Percentiles rank a stretch among this genome's conserved stretches.
Evolutionary conservation across 1,140 invertebrate genomes (phyloP).

Genomic region (Drosophila kepulauana): DNA sequence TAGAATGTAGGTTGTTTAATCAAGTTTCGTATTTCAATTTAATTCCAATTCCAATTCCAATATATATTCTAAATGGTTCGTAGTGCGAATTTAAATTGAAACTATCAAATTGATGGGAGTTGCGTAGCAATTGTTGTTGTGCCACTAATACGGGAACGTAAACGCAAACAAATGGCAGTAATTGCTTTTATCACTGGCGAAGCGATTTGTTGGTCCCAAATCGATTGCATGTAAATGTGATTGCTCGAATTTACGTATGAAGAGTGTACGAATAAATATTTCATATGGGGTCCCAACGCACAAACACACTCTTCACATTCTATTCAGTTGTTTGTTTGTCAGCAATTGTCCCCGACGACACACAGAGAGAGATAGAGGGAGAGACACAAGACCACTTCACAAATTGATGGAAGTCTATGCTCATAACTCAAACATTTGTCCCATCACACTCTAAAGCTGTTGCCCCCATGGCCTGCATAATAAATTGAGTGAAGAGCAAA

Average conservation of each 20-base stretch:
- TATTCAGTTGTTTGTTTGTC: constrained; percentile 30
- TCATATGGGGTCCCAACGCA: constrained; percentile 2
- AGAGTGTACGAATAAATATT: constrained; percentile 33
- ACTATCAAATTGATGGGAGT: constrained; percentile 14
- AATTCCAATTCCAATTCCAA: background rate
- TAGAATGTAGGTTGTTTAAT: background rate
- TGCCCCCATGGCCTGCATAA: background rate
- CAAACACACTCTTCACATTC: constrained; percentile 6
- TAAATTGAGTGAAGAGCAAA: background rate
- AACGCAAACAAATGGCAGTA: constrained; percentile 25
- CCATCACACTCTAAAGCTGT: background rate
- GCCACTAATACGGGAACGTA: background rate
- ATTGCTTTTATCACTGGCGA: constrained; percentile 29
- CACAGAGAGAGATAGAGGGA: background rate
- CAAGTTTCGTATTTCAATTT: background rate
- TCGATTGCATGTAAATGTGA: constrained; percentile 33
- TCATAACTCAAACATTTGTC: constrained; percentile 25
- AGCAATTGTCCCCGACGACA: constrained; percentile 35
- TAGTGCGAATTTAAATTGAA: constrained; percentile 11
- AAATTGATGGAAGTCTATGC: constrained; percentile 23
- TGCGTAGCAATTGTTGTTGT: constrained; percentile 1
- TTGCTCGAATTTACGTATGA: constrained; percentile 13
- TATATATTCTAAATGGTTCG: background rate
- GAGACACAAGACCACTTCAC: constrained; percentile 21
- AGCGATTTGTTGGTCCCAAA: constrained; percentile 18